Conservation (phyloP, 2,888 invertebrate genomes). For the Ferdinandea cuprea region DNA sequence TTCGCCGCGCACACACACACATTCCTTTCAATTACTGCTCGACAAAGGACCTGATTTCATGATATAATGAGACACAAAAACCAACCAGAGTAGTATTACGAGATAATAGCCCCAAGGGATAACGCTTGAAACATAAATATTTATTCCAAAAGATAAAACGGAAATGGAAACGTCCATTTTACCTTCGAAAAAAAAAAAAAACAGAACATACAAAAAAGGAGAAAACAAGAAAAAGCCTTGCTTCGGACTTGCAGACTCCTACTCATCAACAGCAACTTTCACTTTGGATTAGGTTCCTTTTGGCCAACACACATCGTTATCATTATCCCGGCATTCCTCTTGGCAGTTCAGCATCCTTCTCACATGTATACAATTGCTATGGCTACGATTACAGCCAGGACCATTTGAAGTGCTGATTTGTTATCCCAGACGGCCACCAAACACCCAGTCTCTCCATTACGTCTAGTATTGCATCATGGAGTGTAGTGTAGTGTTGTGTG, state of each 20-base stretch:
- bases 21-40: slow-evolving; percentile 70
- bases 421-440: slow-evolving; percentile 66
- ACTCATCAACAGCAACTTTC: slow-evolving; percentile 73
- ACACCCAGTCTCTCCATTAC: slow-evolving; percentile 21
- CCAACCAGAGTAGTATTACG: slow-evolving; percentile 43
- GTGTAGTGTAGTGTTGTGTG: background rate
- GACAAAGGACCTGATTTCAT: slow-evolving; percentile 70
- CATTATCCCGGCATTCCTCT: slow-evolving; percentile 55
- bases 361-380: slow-evolving; percentile 28
- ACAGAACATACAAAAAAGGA: background rate
- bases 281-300: slow-evolving; percentile 73
- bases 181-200: slow-evolving; percentile 42
- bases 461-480: slow-evolving; percentile 18
- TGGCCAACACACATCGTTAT: slow-evolving; percentile 41
- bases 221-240: background rate
- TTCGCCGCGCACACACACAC: slow-evolving; percentile 20
- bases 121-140: slow-evolving; percentile 69
- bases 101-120: slow-evolving; percentile 69
- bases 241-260: slow-evolving; percentile 10
- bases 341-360: slow-evolving; percentile 10
- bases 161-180: slow-evolving; percentile 59
- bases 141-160: slow-evolving; percentile 70
- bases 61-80: slow-evolving; percentile 69
- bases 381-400: slow-evolving; percentile 37
- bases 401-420: slow-evolving; percentile 69